These are phyloP conservation scores for Parthenolecanium corni DNA, from an alignment of 2,888 invertebrate genomes.

Conservation along the genomic window DNA sequence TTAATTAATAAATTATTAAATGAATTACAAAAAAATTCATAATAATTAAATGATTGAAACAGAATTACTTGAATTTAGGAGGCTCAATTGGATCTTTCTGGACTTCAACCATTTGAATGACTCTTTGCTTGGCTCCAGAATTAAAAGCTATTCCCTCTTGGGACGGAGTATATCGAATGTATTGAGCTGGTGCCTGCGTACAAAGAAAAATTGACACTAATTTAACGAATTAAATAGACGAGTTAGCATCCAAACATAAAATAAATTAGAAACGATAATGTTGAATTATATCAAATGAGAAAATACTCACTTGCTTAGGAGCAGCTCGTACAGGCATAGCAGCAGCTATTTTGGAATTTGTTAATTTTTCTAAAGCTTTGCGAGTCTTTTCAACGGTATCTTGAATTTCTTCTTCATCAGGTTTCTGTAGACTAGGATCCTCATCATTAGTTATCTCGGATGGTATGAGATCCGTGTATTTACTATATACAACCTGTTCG, in stretches of 20 bases:
- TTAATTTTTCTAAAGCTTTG: constrained; percentile 75
- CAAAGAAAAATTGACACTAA: constrained; percentile 1
- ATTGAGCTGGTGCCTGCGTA: constrained; percentile 75
- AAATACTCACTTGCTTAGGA: constrained; percentile 59
- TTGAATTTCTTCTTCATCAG: constrained; percentile 71
- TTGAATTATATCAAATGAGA: not conserved
- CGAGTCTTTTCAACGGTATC: constrained; percentile 85
- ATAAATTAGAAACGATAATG: not conserved
- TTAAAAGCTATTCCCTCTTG: constrained; percentile 91
- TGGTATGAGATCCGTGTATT: constrained; percentile 81
- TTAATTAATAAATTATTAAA: no score
- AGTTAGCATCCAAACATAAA: not conserved
- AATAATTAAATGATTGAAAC: not conserved
- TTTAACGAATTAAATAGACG: not conserved
- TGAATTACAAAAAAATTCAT: no score
- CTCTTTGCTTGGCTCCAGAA: constrained; percentile 93
- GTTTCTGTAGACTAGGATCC: constrained; percentile 80
- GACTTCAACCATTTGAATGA: constrained; percentile 88
- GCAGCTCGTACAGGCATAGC: constrained; percentile 94
- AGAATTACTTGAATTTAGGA: constrained; percentile 66
- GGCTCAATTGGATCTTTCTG: constrained; percentile 98
- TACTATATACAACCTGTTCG: constrained; percentile 75
- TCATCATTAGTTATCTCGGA: constrained; percentile 82
- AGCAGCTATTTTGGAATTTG: constrained; percentile 80
- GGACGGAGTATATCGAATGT: constrained; percentile 94